These are phyloP conservation scores for Erinaceus europaeus DNA, from an alignment of 2,113 vertebrate genomes.

Conservation along the genomic window DNA sequence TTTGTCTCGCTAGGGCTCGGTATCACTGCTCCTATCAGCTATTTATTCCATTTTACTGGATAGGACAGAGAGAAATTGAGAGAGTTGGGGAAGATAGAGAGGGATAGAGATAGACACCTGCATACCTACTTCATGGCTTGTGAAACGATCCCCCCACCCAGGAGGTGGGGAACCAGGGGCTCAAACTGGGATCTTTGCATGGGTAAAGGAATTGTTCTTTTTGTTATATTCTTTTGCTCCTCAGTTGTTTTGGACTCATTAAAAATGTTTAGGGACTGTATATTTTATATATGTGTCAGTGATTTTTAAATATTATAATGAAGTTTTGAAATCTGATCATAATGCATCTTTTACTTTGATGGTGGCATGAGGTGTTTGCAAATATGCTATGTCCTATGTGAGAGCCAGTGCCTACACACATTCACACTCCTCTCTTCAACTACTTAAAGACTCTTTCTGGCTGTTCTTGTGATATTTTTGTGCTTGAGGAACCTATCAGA, in stretches of 20 bases:
- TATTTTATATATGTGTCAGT: background rate
- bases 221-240: background rate
- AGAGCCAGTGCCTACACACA: background rate
- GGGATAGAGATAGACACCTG: too few species aligned
- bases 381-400: background rate
- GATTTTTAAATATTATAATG: background rate
- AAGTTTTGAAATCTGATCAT: background rate
- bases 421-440: background rate
- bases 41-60: too few species aligned
- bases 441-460: background rate
- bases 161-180: too few species aligned
- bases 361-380: background rate
- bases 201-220: background rate
- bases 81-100: too few species aligned
- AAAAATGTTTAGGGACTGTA: background rate
- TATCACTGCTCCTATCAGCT: too few species aligned
- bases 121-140: too few species aligned
- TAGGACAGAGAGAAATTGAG: too few species aligned
- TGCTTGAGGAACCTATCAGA: slow-evolving; percentile 26
- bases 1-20: too few species aligned
- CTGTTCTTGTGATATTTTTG: slow-evolving; percentile 3
- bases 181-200: too few species aligned
- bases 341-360: background rate
- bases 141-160: too few species aligned
- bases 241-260: background rate